These are phyloP conservation scores for Lysandra coridon DNA, from an alignment of 2,888 invertebrate species.

Conservation along the genomic window DNA sequence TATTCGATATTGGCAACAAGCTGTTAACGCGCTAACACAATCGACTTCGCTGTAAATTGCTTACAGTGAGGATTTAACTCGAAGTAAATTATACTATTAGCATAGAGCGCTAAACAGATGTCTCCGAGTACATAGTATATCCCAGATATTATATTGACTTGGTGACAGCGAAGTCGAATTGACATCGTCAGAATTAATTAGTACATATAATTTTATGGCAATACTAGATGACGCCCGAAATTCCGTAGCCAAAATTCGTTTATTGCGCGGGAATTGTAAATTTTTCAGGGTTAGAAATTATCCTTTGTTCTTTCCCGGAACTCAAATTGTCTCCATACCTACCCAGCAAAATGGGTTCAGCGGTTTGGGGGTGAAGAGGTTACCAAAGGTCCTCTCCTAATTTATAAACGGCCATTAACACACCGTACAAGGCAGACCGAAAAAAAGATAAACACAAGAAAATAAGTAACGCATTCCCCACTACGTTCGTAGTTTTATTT, in stretches of 20 bases:
- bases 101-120: not conserved
- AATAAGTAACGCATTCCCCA: not conserved
- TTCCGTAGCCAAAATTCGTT: too few relatives aligned
- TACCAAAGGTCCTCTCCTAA: too few relatives aligned
- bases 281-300: too few relatives aligned
- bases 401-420: too few relatives aligned
- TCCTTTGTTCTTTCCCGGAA: too few relatives aligned
- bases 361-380: too few relatives aligned
- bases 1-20: constrained; percentile 13
- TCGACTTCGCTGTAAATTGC: not conserved
- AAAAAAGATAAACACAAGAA: not conserved
- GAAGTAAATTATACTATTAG: not conserved
- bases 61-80: not conserved
- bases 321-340: too few relatives aligned
- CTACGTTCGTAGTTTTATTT: not conserved
- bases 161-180: not conserved
- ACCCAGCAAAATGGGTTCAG: too few relatives aligned
- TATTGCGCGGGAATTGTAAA: too few relatives aligned
- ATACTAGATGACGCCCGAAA: too few relatives aligned
- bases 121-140: too few relatives aligned
- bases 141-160: too few relatives aligned
- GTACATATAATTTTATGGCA: not conserved
- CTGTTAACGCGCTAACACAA: constrained; percentile 19
- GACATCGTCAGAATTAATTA: not conserved
- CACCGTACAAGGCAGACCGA: not conserved